Conservation (phyloP, 2,113 vertebrate species). For the Loxodonta africana region DNA sequence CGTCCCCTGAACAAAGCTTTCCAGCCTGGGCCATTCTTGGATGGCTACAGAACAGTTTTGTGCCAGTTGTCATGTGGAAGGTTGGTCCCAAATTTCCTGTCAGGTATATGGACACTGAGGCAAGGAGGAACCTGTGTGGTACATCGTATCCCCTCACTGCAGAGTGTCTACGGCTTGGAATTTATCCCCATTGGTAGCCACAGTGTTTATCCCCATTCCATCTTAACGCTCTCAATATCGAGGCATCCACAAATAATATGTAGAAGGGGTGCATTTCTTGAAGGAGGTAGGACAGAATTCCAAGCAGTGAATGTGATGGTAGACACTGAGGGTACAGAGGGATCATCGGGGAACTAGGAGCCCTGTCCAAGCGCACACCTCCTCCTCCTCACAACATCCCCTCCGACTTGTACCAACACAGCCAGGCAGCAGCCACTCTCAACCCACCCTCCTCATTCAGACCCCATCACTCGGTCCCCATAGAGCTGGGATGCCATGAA, state of each 20-base stretch:
- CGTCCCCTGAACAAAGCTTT: neutral
- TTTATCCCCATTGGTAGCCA: fast-evolving
- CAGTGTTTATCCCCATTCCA: neutral
- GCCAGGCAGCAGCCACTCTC: neutral
- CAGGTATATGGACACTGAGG: too few relatives aligned
- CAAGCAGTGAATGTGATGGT: neutral
- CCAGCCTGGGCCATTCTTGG: too few relatives aligned
- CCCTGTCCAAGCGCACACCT: neutral
- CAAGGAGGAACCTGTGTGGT: neutral
- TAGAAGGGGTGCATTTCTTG: neutral
- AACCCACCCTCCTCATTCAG: too few relatives aligned
- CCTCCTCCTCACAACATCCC: too few relatives aligned
- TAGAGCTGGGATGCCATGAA: neutral
- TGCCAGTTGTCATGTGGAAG: too few relatives aligned
- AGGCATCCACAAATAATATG: neutral
- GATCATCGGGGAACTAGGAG: too few relatives aligned
- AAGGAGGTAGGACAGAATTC: neutral
- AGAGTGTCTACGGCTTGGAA: neutral
- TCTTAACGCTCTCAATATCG: neutral
- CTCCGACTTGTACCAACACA: neutral
- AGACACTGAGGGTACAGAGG: too few relatives aligned
- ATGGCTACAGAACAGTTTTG: too few relatives aligned
- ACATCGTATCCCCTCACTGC: neutral
- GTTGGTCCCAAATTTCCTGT: too few relatives aligned
- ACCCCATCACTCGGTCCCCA: neutral